phyloP scores from a whole-genome alignment of 2,113 vertebrate species.

The Atherinomorus stipes region DNA sequence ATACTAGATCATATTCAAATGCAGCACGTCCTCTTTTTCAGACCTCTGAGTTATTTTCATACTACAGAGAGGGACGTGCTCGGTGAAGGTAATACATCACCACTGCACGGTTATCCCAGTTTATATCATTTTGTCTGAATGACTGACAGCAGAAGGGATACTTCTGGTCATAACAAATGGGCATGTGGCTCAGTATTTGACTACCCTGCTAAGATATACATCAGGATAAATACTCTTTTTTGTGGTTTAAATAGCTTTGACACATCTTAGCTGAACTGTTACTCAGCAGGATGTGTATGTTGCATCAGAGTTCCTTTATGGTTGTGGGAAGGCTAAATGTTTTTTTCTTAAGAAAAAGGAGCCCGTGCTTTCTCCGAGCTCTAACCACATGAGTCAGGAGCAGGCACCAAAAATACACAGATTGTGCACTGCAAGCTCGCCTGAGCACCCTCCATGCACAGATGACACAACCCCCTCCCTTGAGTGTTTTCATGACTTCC shows the following conservation, averaged over 20 bases:
- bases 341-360: constrained; percentile 10
- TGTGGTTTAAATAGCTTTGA: constrained; percentile 17
- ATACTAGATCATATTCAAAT: constrained; percentile 40
- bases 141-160: constrained; percentile 7
- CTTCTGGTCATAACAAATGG: not conserved
- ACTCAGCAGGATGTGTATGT: constrained; percentile 20
- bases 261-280: constrained; percentile 33
- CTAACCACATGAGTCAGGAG: constrained; percentile 12
- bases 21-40: constrained; percentile 7
- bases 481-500: not conserved
- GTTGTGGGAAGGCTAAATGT: constrained; percentile 1
- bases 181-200: not conserved
- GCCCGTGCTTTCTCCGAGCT: constrained; percentile 28
- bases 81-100: not conserved
- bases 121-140: constrained; percentile 4
- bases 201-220: not conserved
- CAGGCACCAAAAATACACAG: constrained; percentile 43
- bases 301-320: constrained; percentile 47
- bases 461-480: not conserved
- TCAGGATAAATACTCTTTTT: too few relatives aligned
- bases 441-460: constrained; percentile 13
- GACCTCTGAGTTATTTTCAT: constrained; percentile 17
- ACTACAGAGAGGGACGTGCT: constrained; percentile 10
- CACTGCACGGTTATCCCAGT: not conserved
- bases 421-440: constrained; percentile 27